Evolutionary conservation across 2,797 vertebrate species (phyloP).

Genomic region (Catamblyrhynchus diadema): DNA sequence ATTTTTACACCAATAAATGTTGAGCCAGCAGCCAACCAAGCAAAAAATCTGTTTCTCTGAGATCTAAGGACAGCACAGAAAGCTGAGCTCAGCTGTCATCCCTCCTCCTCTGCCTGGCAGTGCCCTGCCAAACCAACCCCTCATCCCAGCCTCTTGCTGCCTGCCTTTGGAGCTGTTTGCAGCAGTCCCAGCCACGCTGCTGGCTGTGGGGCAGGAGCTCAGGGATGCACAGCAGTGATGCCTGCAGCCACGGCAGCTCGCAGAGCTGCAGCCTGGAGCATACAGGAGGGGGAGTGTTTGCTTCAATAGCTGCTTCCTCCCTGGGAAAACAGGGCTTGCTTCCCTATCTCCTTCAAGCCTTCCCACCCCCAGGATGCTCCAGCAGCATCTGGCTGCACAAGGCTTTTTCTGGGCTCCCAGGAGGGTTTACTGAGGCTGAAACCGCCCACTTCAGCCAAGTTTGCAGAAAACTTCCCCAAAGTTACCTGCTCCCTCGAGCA

Average conservation of each 20-base stretch:
- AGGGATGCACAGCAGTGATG: background rate
- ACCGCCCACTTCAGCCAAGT: background rate
- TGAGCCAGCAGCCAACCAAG: background rate
- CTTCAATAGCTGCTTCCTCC: background rate
- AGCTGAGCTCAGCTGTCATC: background rate
- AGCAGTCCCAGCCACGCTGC: background rate
- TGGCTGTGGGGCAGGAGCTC: background rate
- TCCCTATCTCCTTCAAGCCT: background rate
- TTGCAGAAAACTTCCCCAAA: background rate
- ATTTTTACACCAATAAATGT: background rate
- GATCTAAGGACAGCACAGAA: background rate
- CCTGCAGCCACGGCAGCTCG: background rate
- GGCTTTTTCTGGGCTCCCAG: background rate
- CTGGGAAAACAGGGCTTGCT: background rate
- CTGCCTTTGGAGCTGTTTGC: background rate
- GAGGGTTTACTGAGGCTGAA: background rate
- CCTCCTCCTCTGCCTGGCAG: background rate
- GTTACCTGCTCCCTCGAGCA: background rate
- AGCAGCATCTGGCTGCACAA: background rate
- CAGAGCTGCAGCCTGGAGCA: background rate
- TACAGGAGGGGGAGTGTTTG: background rate
- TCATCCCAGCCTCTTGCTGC: background rate
- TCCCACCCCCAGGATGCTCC: background rate
- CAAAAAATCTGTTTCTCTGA: background rate
- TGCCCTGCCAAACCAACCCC: background rate